These are phyloP conservation scores for Drosophila aff. DNA, from an alignment of 1,140 invertebrate species.

Conservation along the genomic window DNA sequence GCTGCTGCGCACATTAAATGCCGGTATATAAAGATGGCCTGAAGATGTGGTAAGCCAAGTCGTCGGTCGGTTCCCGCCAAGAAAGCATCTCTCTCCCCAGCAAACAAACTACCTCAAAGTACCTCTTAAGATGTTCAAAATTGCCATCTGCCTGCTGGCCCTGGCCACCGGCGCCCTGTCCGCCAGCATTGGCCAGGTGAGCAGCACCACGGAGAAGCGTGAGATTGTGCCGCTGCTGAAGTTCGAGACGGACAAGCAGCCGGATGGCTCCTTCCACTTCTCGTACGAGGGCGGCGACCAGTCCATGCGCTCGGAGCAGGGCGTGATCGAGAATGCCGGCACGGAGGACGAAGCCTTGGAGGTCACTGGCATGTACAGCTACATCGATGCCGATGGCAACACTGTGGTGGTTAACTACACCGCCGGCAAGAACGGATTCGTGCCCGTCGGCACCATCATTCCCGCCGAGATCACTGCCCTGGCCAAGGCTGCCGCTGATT, in stretches of 20 bases:
- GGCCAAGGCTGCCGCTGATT: slow-evolving; percentile 66
- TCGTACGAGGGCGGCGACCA: slow-evolving; percentile 71
- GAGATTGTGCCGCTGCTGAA: slow-evolving; percentile 58
- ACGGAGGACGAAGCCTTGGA: slow-evolving; percentile 76
- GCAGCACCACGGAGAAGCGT: slow-evolving; percentile 48
- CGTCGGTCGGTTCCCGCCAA: slow-evolving; percentile 27
- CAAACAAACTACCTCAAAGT: slow-evolving; percentile 5
- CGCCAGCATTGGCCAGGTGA: slow-evolving; percentile 44
- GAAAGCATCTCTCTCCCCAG: slow-evolving; percentile 29
- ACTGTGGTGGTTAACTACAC: slow-evolving; percentile 88
- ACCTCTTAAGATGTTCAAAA: slow-evolving; percentile 57
- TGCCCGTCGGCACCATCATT: slow-evolving; percentile 87
- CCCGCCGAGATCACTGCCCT: slow-evolving; percentile 75
- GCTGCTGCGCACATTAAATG: slow-evolving; percentile 41
- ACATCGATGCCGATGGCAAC: slow-evolving; percentile 88
- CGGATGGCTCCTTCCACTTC: slow-evolving; percentile 73
- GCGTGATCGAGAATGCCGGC: slow-evolving; percentile 50
- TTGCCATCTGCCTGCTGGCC: slow-evolving; percentile 56
- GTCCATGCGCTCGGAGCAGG: slow-evolving; percentile 61
- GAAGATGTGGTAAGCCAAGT: slow-evolving; percentile 58
- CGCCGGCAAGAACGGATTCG: slow-evolving; percentile 89
- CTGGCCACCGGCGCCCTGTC: slow-evolving; percentile 34
- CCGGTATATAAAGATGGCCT: slow-evolving; percentile 66
- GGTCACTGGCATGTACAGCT: slow-evolving; percentile 86
- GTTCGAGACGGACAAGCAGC: slow-evolving; percentile 59